These are phyloP conservation scores for Himalopsyche japonica DNA, from an alignment of 2,888 invertebrate genomes.

Conservation along the genomic window DNA sequence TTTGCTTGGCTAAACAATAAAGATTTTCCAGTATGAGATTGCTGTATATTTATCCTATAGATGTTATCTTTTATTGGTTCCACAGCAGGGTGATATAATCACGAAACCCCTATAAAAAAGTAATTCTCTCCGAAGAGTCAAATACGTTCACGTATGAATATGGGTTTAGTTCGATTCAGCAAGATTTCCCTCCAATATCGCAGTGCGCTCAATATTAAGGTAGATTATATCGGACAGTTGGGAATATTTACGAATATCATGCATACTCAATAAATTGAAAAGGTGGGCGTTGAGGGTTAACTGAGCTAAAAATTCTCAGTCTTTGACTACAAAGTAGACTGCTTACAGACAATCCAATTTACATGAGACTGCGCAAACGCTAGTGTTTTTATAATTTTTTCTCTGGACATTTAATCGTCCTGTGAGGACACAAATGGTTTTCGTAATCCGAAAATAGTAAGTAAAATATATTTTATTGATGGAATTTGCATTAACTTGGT, in stretches of 20 bases:
- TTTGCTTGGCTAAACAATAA: neutral
- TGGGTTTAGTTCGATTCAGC: neutral
- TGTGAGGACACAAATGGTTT: neutral
- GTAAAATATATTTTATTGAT: neutral
- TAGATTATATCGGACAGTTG: neutral
- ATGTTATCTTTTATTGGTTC: neutral
- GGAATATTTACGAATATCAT: neutral
- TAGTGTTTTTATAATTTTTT: neutral
- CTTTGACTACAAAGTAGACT: neutral
- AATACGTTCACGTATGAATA: neutral
- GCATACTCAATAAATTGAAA: neutral
- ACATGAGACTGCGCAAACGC: neutral
- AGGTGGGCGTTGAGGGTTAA: neutral
- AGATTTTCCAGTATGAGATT: neutral
- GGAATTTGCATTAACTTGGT: too few relatives aligned
- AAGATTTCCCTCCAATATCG: neutral
- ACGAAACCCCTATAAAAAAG: neutral
- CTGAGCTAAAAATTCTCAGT: neutral
- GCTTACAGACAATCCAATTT: neutral
- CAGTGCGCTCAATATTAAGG: neutral
- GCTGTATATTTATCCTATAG: neutral
- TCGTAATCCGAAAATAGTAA: neutral
- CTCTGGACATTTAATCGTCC: neutral
- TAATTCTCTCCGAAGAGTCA: neutral
- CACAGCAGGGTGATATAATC: neutral